Evolutionary conservation across 2,797 vertebrate genomes (phyloP), one percentile per base, ranked within the genome.

Genomic region (Notoglanidium macrostoma): DNA sequence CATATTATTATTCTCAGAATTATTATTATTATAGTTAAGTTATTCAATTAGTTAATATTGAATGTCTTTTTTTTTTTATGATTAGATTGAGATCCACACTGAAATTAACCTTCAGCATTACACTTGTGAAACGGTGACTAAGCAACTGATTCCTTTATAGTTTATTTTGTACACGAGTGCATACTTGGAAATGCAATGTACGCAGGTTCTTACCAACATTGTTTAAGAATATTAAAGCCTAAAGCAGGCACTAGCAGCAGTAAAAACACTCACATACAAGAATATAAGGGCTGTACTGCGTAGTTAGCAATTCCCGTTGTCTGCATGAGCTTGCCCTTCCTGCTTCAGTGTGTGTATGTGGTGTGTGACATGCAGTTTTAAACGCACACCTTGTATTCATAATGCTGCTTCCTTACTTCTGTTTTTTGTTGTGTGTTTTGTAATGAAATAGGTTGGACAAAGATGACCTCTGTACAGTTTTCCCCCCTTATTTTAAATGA

Each of bases 261-360:
- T 59, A 82, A n/a, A 19, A 46, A 78, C 57, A 68, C 35, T 21
- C 76, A 29, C 55, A 8, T 46, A 81, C 46, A 51, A 19, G 11
- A 40, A 65, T 46, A 63, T 83, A 23, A 57, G 21, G 85, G 51
- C 61, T 68, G 83, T 84, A 84, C 80, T 84, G 72, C 76, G 65
- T 85, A 76, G 72, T 86, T 19, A 76, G 46, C 35, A 61, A 44
- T 44, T 57, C 65, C 51, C 2, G 32, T 57, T 84, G 6, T 74
- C 63, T 89, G 89, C 90, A 90, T 90, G 86, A 80, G 51, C 86
- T 70, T 84, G 26, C n/a, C 46, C 74, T 73, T 67, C 72, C 76
- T 67, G 79, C 83, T 82, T 83, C 54, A 26, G 46, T 61, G 80
- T 81, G 68, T 88, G 85, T 87, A 19, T 87, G 78, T 88, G 29